Evolutionary conservation across 2,888 invertebrate species (phyloP).

Genomic region (Lasius platythorax): DNA sequence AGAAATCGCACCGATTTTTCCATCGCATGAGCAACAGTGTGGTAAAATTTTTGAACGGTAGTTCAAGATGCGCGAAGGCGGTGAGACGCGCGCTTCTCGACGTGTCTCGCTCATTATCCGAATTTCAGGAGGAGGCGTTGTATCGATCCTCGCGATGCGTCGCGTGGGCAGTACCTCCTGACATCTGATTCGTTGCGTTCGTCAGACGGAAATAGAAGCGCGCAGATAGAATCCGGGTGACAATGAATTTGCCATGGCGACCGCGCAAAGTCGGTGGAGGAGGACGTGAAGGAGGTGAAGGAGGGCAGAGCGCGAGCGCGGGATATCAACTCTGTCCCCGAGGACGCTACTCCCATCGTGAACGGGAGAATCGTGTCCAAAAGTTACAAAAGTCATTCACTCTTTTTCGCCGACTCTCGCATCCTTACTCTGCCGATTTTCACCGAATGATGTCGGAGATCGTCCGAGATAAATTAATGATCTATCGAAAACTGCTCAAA

Average conservation of each 20-base stretch:
- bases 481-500: background rate
- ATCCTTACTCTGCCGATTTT: background rate
- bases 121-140: slow-evolving; percentile 39
- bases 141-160: slow-evolving; percentile 32
- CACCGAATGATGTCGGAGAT: background rate
- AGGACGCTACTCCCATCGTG: background rate
- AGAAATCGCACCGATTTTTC: background rate
- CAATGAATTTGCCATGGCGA: slow-evolving; percentile 54
- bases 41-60: slow-evolving; percentile 24
- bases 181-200: slow-evolving; percentile 48
- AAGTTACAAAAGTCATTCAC: slow-evolving; percentile 10
- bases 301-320: slow-evolving; percentile 24
- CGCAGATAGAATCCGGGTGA: slow-evolving; percentile 48
- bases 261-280: slow-evolving; percentile 26
- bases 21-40: background rate
- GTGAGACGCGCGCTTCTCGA: background rate
- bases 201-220: slow-evolving; percentile 50
- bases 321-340: background rate
- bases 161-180: slow-evolving; percentile 44
- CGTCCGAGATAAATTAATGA: background rate
- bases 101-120: background rate
- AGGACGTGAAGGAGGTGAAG: background rate
- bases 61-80: background rate
- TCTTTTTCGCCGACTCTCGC: background rate
- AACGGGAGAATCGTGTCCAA: background rate